Base-by-base conservation (phyloP, 2,797 vertebrate genomes). In the Fistularia commersonii region DNA sequence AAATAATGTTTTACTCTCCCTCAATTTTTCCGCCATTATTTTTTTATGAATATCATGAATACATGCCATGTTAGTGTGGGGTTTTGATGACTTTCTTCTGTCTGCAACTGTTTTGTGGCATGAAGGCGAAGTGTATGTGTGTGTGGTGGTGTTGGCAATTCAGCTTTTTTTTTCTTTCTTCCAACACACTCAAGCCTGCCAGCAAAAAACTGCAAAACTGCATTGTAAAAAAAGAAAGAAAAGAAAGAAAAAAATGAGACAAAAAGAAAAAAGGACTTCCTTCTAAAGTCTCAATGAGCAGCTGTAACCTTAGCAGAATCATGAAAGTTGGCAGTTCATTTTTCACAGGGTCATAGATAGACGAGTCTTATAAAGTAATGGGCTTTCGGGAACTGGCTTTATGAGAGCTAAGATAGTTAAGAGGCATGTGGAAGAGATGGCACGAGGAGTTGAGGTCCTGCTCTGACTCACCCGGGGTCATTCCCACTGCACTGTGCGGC, bases 251-350 rank as follows among this genome's bases (percentile, higher is more conserved):
- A 34, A 13, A 47, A 35, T 41, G 38, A 48, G 68, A 66, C 66
- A 66, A 50, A 43, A 64, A 49, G 14, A 57, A 71, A 76, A 75
- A 51, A 55, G 32, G 79, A 65, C 81, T 82, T 73, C 66, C 78
- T 64, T 58, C 69, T 64, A 66, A 77, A 11, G 80, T 87, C 81
- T 90, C 83, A 82, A 88, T 87, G 81, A 91, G 85, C 79, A 35
- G 83, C 82, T 82, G 83, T 90, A 91, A 90, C 87, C 87, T 89
- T 90, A 89, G 85, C 85, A 82, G 86, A 89, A 90, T 91, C 90
- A 91, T 91, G 89, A 90, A 91, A 90, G 86, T 83, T 91, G 90
- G 90, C 90, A 91, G 90, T 90, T 90, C 90, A 91, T 91, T 91
- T 91, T 91, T 92, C 91, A 92, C 84, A 85, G 85, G 87, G 87